Evolutionary conservation across 2,113 vertebrate species (phyloP).

Genomic region (Oxyura jamaicensis): DNA sequence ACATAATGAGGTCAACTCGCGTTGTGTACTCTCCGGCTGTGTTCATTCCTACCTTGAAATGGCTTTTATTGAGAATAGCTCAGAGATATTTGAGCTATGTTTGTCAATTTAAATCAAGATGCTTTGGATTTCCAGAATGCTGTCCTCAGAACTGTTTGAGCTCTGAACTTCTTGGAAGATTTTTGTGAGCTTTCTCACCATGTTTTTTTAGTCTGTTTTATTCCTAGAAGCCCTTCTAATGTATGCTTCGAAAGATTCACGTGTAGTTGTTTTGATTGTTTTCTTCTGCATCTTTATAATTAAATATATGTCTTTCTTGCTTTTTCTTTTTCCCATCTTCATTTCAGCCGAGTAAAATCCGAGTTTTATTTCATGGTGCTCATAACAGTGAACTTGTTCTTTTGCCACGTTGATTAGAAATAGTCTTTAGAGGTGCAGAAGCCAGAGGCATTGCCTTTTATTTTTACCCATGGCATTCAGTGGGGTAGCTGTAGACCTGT

Average conservation of each 20-base stretch:
- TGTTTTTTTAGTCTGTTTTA: background rate
- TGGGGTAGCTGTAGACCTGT: background rate
- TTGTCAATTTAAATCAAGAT: background rate
- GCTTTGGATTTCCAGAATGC: background rate
- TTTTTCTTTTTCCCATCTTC: background rate
- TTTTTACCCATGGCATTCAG: background rate
- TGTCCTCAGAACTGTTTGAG: background rate
- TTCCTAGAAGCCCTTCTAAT: background rate
- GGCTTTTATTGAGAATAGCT: background rate
- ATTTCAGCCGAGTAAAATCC: background rate
- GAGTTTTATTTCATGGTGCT: background rate
- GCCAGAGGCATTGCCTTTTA: background rate
- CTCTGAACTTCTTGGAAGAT: background rate
- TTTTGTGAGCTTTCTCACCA: background rate
- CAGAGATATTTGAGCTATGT: background rate
- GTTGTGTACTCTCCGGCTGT: background rate
- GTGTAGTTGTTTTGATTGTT: background rate
- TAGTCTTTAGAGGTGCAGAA: background rate
- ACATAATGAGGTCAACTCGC: background rate
- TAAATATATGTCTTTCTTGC: background rate
- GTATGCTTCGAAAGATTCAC: background rate
- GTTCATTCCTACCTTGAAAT: background rate
- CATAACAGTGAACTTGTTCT: background rate
- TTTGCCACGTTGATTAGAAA: background rate
- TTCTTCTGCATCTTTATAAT: background rate